Conservation (phyloP, 2,797 vertebrate genomes). For the Sitta carolinensis region DNA sequence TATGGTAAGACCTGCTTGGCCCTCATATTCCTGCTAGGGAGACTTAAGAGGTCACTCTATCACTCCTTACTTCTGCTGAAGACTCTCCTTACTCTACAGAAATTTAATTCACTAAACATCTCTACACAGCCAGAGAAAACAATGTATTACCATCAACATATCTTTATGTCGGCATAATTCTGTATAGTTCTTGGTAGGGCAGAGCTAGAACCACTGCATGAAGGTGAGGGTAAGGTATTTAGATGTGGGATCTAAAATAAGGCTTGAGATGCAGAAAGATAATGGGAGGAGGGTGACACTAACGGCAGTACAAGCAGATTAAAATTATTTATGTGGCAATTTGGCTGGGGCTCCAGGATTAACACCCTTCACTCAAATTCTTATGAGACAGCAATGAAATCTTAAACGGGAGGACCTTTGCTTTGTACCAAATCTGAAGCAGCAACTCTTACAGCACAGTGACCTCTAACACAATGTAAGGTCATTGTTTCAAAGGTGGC, state of each 20-base stretch:
- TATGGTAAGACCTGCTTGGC: not conserved
- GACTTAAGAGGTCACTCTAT: not conserved
- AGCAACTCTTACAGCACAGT: not conserved
- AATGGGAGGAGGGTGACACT: not conserved
- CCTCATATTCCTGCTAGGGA: not conserved
- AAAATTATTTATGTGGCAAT: conserved; percentile 29
- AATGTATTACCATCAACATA: not conserved
- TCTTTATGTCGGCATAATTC: not conserved
- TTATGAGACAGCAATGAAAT: not conserved
- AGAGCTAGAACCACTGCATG: not conserved
- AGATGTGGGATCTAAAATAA: not conserved
- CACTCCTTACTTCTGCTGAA: not conserved
- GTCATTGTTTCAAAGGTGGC: not conserved
- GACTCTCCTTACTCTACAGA: not conserved
- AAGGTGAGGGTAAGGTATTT: not conserved
- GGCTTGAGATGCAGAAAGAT: not conserved
- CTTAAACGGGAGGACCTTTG: not conserved
- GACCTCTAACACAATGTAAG: not conserved
- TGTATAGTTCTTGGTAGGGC: not conserved
- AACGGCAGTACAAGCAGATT: not conserved
- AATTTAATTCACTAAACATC: not conserved
- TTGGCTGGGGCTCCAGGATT: conserved; percentile 9
- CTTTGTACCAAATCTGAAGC: not conserved
- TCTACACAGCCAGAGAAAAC: not conserved
- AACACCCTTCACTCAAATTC: conserved; percentile 7